These are phyloP conservation scores for Stegophylla sp. DNA, from an alignment of 2,888 invertebrate species.

Conservation along the genomic window DNA sequence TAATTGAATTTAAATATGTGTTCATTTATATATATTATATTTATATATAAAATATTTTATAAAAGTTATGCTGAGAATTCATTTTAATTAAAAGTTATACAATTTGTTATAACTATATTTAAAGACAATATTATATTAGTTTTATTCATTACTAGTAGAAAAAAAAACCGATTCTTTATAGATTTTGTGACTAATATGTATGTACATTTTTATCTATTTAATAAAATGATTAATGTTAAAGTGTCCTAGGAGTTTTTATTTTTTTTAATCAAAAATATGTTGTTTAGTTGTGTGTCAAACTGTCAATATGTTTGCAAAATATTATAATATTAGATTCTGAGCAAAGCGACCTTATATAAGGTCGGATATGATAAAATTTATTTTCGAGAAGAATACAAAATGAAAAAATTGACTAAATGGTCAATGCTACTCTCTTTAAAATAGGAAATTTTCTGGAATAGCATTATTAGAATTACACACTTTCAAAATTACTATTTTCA, in stretches of 20 bases:
- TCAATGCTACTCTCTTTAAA: no score
- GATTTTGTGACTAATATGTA: conserved; percentile 16
- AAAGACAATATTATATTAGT: conserved; percentile 35
- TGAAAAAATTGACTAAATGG: no score
- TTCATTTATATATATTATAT: conserved; percentile 22
- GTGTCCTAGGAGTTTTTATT: not conserved
- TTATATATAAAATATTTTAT: not conserved
- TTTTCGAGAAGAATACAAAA: no score
- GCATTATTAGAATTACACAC: no score
- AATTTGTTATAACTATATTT: conserved; percentile 21
- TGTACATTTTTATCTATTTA: conserved; percentile 18
- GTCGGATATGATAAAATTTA: no score
- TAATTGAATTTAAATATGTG: conserved; percentile 46
- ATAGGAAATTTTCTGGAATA: no score
- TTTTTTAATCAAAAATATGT: no score
- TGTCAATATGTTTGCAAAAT: no score
- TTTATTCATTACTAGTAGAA: conserved; percentile 17
- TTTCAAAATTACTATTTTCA: no score
- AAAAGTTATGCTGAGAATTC: conserved; percentile 7
- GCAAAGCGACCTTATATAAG: no score
- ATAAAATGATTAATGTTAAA: conserved; percentile 19
- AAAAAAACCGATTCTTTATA: conserved; percentile 5
- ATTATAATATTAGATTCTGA: no score
- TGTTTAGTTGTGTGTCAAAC: no score
- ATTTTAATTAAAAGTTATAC: not conserved